These are phyloP conservation scores for Cephalophus harveyi DNA, from an alignment of 2,113 vertebrate species.

Conservation along the genomic window DNA sequence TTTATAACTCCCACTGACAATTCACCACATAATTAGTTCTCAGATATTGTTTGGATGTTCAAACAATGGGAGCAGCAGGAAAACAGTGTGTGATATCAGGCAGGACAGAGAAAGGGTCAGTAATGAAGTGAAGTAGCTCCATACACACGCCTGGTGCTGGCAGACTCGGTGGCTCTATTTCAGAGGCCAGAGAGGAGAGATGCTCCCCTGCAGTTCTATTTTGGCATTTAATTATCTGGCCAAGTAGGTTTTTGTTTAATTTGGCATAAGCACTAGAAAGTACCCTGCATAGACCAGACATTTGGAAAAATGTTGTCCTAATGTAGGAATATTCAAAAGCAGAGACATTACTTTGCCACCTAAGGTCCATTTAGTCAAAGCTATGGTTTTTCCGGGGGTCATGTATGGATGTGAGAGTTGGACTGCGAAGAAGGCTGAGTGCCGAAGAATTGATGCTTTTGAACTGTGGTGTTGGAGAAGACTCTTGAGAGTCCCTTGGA, in stretches of 20 bases:
- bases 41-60: background rate
- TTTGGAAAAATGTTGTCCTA: background rate
- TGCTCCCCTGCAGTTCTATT: accelerated
- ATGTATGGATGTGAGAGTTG: too few relatives aligned
- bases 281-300: background rate
- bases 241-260: background rate
- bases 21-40: background rate
- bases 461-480: too few relatives aligned
- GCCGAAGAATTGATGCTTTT: too few relatives aligned
- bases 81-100: background rate
- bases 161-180: background rate
- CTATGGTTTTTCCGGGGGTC: too few relatives aligned
- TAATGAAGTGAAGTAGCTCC: background rate
- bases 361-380: too few relatives aligned
- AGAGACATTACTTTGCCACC: too few relatives aligned
- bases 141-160: accelerated
- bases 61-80: background rate
- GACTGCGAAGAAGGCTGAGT: too few relatives aligned
- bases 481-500: too few relatives aligned
- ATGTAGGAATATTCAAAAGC: background rate
- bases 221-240: background rate
- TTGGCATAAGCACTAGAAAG: background rate
- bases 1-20: background rate
- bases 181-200: background rate
- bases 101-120: background rate